These are phyloP conservation scores for Microctonus brassicae DNA, from an alignment of 2,888 invertebrate species.

Conservation along the genomic window DNA sequence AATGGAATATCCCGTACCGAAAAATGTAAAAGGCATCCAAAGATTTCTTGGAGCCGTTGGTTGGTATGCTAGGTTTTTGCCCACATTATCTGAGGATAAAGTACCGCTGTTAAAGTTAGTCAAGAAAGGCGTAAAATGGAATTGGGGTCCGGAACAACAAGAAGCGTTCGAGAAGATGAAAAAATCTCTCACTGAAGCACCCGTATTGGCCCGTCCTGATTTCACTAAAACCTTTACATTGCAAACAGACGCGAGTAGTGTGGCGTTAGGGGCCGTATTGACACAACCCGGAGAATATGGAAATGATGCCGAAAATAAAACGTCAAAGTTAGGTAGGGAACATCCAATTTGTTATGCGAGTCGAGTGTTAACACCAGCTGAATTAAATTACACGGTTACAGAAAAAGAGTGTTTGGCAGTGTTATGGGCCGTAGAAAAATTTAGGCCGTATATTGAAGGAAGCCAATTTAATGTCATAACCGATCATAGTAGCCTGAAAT, in stretches of 20 bases:
- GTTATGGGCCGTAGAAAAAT: constrained; percentile 31
- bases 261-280: constrained; percentile 4
- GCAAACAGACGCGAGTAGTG: constrained; percentile 22
- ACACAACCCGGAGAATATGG: too few species aligned
- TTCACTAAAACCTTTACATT: constrained; percentile 14
- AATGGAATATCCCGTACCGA: constrained; percentile 25
- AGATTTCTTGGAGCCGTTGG: constrained; percentile 47
- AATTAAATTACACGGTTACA: constrained; percentile 20
- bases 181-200: neutral
- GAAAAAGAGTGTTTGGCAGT: constrained; percentile 28
- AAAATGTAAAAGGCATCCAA: too few species aligned
- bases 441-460: constrained; percentile 14
- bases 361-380: neutral
- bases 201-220: constrained; percentile 19
- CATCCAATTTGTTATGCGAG: too few species aligned
- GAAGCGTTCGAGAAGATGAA: constrained; percentile 22
- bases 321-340: too few species aligned
- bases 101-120: neutral
- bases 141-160: constrained; percentile 24
- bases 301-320: too few species aligned
- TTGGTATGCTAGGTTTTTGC: constrained; percentile 39
- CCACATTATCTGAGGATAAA: neutral
- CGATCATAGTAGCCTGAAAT: neutral
- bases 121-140: constrained; percentile 5
- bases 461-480: constrained; percentile 21